Evolutionary conservation across 1,140 invertebrate species (phyloP).

Genomic region (Drosophila suzukii): DNA sequence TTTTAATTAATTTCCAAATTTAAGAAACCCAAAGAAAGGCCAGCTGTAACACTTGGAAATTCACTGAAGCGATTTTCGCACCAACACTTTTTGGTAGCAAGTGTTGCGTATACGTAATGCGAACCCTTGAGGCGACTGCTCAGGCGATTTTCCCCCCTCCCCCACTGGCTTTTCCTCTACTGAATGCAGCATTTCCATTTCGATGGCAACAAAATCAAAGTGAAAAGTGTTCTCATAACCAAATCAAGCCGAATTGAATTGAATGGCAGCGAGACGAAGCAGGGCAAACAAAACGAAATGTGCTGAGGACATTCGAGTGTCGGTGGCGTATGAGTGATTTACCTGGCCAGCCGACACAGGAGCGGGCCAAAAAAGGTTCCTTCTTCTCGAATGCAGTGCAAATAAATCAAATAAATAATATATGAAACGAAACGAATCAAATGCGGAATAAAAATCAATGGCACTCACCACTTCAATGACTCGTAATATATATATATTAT

Average conservation of each 20-base stretch:
- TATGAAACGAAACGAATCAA: constrained; percentile 81
- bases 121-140: background rate
- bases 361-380: constrained; percentile 25
- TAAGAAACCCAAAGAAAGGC: background rate
- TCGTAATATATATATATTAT: constrained; percentile 52
- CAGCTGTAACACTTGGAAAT: background rate
- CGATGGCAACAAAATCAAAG: constrained; percentile 49
- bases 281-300: constrained; percentile 40
- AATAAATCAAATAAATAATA: constrained; percentile 83
- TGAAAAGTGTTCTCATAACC: constrained; percentile 34
- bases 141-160: background rate
- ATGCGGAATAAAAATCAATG: constrained; percentile 82
- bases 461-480: constrained; percentile 77
- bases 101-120: constrained; percentile 10
- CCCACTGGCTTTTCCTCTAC: background rate
- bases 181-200: constrained; percentile 23
- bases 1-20: background rate
- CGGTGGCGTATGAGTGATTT: constrained; percentile 75
- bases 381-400: constrained; percentile 51
- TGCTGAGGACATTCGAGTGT: constrained; percentile 52
- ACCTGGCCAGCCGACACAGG: constrained; percentile 18
- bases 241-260: constrained; percentile 25
- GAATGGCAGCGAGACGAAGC: background rate
- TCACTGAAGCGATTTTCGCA: background rate
- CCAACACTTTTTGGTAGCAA: background rate